Conservation (phyloP, 2,113 vertebrate genomes). For the Verasper variegatus region DNA sequence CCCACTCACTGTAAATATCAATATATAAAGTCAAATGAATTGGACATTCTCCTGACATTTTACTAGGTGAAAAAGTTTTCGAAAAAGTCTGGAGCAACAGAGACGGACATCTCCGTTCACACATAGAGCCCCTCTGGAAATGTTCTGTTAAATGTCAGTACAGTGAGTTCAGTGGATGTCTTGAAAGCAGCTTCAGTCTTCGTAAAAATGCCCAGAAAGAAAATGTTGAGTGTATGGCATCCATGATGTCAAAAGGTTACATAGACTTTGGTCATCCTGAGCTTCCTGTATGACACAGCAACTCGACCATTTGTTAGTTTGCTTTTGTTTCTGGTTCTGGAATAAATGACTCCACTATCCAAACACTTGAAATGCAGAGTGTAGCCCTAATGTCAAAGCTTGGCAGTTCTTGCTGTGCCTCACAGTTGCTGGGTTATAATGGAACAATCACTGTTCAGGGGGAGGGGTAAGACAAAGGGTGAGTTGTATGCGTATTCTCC, state of each 20-base stretch:
- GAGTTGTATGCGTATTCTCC: background rate
- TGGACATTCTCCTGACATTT: background rate
- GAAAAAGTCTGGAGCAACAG: background rate
- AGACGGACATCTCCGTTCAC: background rate
- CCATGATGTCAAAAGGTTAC: too few relatives aligned
- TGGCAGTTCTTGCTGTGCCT: conserved; percentile 1
- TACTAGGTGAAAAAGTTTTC: background rate
- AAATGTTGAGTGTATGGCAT: too few relatives aligned
- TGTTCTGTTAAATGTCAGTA: background rate
- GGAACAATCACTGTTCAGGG: conserved; percentile 1
- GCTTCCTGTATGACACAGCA: background rate
- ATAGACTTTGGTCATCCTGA: too few relatives aligned
- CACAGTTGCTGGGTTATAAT: conserved; percentile 3
- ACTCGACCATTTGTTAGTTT: background rate
- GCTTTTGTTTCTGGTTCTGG: background rate
- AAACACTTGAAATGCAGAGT: conserved; percentile 4
- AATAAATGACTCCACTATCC: background rate
- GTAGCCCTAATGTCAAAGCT: conserved; percentile 3
- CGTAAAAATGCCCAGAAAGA: too few relatives aligned
- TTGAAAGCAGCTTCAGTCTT: background rate
- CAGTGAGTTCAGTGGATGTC: background rate
- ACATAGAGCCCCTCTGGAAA: background rate
- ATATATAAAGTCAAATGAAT: too few relatives aligned
- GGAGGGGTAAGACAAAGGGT: background rate
- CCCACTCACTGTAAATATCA: too few relatives aligned